These are phyloP conservation scores for Zaprionus lineosus DNA, from an alignment of 2,888 invertebrate species.

Conservation along the genomic window DNA sequence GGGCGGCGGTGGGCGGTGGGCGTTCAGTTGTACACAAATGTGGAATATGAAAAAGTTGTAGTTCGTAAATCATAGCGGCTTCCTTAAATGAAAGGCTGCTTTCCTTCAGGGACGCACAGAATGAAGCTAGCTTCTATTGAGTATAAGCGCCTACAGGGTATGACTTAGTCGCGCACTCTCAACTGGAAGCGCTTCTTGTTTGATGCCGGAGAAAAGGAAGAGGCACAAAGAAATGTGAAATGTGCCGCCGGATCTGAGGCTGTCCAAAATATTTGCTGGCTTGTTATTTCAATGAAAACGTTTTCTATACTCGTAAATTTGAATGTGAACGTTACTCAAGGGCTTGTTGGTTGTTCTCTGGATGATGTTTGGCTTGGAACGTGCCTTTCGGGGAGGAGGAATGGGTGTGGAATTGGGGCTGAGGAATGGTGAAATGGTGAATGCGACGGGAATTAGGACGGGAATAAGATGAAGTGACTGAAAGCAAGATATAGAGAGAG, in stretches of 20 bases:
- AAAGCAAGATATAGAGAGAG: neutral
- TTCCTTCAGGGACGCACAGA: no score
- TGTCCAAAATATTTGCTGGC: constrained; percentile 58
- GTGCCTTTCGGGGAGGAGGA: constrained; percentile 60
- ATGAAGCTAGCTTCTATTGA: no score
- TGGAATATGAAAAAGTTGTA: no score
- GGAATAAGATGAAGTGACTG: neutral
- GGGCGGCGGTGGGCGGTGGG: no score
- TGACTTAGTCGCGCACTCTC: no score
- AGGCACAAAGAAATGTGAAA: constrained; percentile 14
- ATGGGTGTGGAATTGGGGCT: neutral
- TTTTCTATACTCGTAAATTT: constrained; percentile 64
- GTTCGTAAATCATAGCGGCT: no score
- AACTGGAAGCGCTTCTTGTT: no score
- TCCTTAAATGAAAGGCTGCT: no score
- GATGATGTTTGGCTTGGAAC: constrained; percentile 28
- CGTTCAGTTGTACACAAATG: no score
- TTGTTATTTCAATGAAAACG: constrained; percentile 71
- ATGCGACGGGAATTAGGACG: neutral
- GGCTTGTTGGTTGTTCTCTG: constrained; percentile 45
- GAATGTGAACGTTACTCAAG: constrained; percentile 57
- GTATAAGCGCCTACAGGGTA: no score
- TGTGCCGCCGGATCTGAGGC: constrained; percentile 38
- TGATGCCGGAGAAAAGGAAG: neutral
- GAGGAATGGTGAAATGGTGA: neutral